Percentiles rank a stretch among this genome's conserved stretches.
Evolutionary conservation across 2,888 invertebrate genomes (phyloP).

Genomic region (Rhagium mordax): DNA sequence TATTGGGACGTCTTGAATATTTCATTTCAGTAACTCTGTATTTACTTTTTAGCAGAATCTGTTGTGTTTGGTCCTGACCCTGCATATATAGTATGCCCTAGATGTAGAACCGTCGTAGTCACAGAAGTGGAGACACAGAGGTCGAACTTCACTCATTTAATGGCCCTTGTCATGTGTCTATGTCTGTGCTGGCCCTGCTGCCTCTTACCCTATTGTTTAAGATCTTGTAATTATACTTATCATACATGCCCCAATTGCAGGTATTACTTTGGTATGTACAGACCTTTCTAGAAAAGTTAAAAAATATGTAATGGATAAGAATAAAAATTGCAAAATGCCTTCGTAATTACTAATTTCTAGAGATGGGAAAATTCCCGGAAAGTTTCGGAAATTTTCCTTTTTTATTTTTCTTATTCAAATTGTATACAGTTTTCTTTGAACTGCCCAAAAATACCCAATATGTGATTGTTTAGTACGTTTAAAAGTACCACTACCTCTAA

Average conservation of each 20-base stretch:
- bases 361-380: too few relatives aligned
- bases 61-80: constrained; percentile 65
- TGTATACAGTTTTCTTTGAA: too few relatives aligned
- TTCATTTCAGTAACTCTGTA: neutral
- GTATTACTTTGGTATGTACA: constrained; percentile 65
- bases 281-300: constrained; percentile 61
- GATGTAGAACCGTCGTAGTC: constrained; percentile 63
- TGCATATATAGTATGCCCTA: constrained; percentile 63
- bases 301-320: neutral
- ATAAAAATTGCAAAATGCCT: neutral
- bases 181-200: constrained; percentile 69
- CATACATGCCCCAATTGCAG: constrained; percentile 67
- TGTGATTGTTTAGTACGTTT: too few relatives aligned
- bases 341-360: neutral
- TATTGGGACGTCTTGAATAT: too few relatives aligned
- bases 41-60: constrained; percentile 56
- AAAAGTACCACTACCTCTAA: too few relatives aligned
- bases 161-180: constrained; percentile 65
- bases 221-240: constrained; percentile 65
- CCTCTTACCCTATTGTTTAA: constrained; percentile 66
- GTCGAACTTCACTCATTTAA: constrained; percentile 64
- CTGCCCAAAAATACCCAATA: too few relatives aligned
- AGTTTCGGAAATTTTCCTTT: too few relatives aligned
- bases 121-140: constrained; percentile 62
- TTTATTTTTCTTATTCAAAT: too few relatives aligned